phyloP scores from a whole-genome alignment of 2,113 vertebrate species.

The Anoura caudifer region DNA sequence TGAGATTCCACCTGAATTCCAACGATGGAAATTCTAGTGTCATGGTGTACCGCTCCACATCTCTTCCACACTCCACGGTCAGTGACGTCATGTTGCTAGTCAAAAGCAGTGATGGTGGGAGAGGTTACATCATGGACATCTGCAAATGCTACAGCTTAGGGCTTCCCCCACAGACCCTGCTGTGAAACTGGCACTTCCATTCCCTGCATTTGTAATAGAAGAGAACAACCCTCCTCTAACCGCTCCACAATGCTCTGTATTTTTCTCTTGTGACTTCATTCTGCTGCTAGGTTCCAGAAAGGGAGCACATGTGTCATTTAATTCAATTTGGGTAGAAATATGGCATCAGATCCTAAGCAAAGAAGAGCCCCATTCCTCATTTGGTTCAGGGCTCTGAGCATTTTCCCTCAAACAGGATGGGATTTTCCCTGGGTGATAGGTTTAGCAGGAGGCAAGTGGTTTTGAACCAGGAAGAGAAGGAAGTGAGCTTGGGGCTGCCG shows the following conservation, averaged over 20 bases:
- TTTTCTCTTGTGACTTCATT: neutral
- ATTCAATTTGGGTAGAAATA: neutral
- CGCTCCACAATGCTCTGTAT: neutral
- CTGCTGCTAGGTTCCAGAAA: neutral
- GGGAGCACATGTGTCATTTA: neutral
- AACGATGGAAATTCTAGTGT: neutral
- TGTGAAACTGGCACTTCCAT: neutral
- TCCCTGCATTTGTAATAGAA: neutral
- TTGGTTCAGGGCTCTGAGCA: neutral
- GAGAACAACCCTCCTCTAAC: neutral
- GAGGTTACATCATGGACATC: neutral
- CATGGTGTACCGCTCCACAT: neutral
- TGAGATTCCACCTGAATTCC: neutral
- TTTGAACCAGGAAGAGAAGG: constrained; percentile 27
- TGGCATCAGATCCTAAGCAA: neutral
- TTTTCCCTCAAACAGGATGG: neutral
- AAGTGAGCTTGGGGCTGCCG: neutral
- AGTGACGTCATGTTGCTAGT: neutral
- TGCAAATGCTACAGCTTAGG: neutral
- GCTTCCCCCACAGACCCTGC: neutral
- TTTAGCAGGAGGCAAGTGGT: neutral
- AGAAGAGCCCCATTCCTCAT: neutral
- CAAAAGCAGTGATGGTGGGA: neutral
- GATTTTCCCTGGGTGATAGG: no score
- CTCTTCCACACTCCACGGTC: neutral